Evolutionary conservation across 2,888 invertebrate genomes (phyloP), one percentile per base, ranked within the genome.

Genomic region (Amiota minor): DNA sequence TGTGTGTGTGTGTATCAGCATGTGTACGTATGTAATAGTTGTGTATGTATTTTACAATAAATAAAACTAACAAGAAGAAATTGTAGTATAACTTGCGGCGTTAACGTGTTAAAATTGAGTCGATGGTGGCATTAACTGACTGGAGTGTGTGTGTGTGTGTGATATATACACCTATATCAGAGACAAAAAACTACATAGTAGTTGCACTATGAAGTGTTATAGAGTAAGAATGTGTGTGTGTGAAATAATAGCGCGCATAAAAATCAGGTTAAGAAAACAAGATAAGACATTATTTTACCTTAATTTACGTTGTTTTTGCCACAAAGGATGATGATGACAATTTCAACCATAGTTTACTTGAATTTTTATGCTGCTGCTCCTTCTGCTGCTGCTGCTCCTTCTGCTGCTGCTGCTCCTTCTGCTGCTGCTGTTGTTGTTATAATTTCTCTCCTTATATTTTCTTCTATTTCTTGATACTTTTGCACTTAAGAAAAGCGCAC

Each of bases 241-340:
- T 69, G n/a, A 45, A 72, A 71, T 76, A 71, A 70, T 67, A 75
- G 59, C 71, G 62, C 75, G 75, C 70, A 70, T 71, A 75, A 80
- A 80, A 84, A 84, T 80, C 78, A 79, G 82, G 84, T 84, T 82
- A 83, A 82, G 85, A 84, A 82, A 77, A 46, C 61, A 50, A 35
- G 14, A 62, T 23, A 62, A 62, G 62, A 45, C 62, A 62, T 35
- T 62, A 45, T 62, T 62, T 62, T 62, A 62, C 62, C 62, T 62
- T 62, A 62, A 35, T 45, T 62, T 62, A 62, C 62, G 45, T 35
- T 62, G 35, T 35, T 62, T 62, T 62, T 59, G 20, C 59, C 59
- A 65, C 64, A 6, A 35, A 35, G 6, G 6, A 35, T 35, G 55
- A 35, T 35, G 55, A 45, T n/a, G 23, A 35, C 45, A 46, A 16